Percentiles rank a stretch among this genome's conserved stretches.
These are phyloP conservation scores for Mnemiopsis leidyi DNA, from an alignment of 37 sponge, comb jelly and placozoan species.

Conservation along the genomic window DNA sequence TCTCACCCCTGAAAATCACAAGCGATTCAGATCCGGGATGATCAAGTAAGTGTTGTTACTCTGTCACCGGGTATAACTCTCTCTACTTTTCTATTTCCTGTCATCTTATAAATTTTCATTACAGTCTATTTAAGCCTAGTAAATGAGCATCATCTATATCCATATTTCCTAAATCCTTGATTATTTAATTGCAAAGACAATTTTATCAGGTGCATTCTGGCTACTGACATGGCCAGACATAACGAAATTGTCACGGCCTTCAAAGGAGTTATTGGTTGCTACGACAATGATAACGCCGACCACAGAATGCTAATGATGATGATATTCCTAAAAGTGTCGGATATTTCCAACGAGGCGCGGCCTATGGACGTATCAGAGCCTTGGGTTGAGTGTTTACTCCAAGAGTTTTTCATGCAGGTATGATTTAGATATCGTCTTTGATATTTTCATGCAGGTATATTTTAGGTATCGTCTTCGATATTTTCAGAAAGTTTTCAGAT, in stretches of 20 bases:
- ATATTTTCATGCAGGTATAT: too few relatives aligned
- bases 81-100: too few relatives aligned
- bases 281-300: not conserved
- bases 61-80: too few relatives aligned
- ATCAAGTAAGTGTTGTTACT: conserved; percentile 5
- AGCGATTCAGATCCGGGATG: not conserved
- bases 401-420: conserved; percentile 78
- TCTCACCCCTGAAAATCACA: not conserved
- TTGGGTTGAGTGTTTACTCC: conserved; percentile 87
- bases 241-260: conserved; percentile 71
- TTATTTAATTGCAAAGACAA: not conserved
- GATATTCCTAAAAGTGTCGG: conserved; percentile 81
- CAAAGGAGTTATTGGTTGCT: not conserved
- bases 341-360: conserved; percentile 85
- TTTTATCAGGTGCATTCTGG: conserved; percentile 69
- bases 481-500: too few relatives aligned
- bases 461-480: too few relatives aligned
- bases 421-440: too few relatives aligned
- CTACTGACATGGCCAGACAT: conserved; percentile 85
- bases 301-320: conserved; percentile 67
- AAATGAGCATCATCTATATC: too few relatives aligned
- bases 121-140: too few relatives aligned
- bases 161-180: too few relatives aligned
- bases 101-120: too few relatives aligned
- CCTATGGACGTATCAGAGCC: conserved; percentile 82